phyloP scores from a whole-genome alignment of 2,888 invertebrate species.

The Leucophenga maculata region DNA sequence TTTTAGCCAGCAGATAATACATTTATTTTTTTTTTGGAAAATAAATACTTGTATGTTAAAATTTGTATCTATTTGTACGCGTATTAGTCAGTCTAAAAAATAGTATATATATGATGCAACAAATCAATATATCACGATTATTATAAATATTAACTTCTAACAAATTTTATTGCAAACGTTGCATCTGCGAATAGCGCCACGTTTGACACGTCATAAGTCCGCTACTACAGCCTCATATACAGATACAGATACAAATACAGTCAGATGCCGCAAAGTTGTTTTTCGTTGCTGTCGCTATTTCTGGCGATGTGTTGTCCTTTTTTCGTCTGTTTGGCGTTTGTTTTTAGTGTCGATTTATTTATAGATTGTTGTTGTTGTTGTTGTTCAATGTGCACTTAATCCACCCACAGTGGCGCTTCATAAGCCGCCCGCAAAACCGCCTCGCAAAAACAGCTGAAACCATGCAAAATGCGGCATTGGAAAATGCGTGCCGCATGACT shows the following conservation, averaged over 20 bases:
- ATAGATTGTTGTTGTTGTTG: slow-evolving; percentile 24
- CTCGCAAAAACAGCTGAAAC: background rate
- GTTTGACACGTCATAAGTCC: background rate
- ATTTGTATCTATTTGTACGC: no score
- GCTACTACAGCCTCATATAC: background rate
- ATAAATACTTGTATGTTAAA: no score
- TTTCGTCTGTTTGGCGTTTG: slow-evolving; percentile 6
- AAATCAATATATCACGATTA: no score
- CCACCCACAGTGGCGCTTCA: background rate
- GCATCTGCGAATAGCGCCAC: no score
- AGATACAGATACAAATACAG: background rate
- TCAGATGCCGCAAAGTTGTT: background rate
- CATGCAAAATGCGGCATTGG: background rate
- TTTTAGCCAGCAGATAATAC: background rate
- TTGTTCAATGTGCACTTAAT: slow-evolving; percentile 9
- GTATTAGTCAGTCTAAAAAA: no score
- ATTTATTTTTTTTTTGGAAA: no score
- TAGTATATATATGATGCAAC: no score
- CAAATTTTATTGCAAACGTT: background rate
- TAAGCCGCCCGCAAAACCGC: slow-evolving; percentile 11
- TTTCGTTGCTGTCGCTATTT: background rate
- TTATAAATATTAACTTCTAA: no score
- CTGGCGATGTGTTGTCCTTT: slow-evolving; percentile 5
- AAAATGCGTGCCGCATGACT: slow-evolving; percentile 14
- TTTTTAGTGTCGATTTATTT: slow-evolving; percentile 24